These are phyloP conservation scores for Synanthedon myopaeformis DNA, from an alignment of 2,888 invertebrate genomes.

Conservation along the genomic window DNA sequence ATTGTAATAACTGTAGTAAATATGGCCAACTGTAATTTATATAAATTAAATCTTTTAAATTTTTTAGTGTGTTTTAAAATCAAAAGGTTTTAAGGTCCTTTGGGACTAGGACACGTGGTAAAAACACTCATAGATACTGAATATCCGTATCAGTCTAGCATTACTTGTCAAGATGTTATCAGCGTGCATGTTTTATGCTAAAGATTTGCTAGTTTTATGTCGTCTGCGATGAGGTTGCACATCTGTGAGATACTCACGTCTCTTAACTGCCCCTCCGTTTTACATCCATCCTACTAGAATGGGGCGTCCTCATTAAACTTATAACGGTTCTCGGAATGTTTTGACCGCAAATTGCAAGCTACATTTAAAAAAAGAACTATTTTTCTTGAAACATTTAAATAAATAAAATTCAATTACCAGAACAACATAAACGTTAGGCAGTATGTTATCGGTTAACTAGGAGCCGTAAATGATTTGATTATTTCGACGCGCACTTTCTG, in stretches of 20 bases:
- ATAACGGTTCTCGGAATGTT: slow-evolving; percentile 18
- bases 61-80: no score
- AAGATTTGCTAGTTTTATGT: no score
- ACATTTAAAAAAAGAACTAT: background rate
- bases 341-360: slow-evolving; percentile 4
- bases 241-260: slow-evolving; percentile 16
- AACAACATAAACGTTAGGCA: slow-evolving; percentile 31
- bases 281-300: slow-evolving; percentile 14
- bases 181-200: no score
- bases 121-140: no score
- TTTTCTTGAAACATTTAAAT: background rate
- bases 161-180: no score
- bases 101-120: no score
- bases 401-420: slow-evolving; percentile 20
- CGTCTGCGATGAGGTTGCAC: slow-evolving; percentile 8
- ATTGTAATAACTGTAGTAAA: no score
- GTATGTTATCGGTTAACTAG: slow-evolving; percentile 51
- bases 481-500: slow-evolving; percentile 46
- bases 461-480: slow-evolving; percentile 67
- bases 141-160: no score
- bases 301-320: slow-evolving; percentile 27
- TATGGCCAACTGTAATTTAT: no score
- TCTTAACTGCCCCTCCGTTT: slow-evolving; percentile 14
- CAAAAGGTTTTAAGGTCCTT: no score
- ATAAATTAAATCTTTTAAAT: no score